Base-by-base conservation (phyloP, 2,113 vertebrate genomes). In the Trichomycterus rosablanca region DNA sequence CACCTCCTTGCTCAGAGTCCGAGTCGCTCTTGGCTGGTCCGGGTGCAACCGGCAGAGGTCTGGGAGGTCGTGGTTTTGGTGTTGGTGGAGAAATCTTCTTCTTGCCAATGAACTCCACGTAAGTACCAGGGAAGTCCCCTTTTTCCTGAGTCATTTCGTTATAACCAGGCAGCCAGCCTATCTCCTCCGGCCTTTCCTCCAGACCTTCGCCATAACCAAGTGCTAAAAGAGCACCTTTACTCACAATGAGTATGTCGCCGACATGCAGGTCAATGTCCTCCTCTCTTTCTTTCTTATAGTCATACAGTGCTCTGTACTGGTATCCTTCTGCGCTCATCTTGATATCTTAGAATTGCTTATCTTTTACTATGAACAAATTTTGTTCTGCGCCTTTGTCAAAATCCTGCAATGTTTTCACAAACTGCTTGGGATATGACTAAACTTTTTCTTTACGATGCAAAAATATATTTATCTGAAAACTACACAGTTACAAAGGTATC, bases 121-220 rank as follows among this genome's bases (percentile, higher is more conserved):
- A 99, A 18, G 96, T 98, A 78, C 96, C 95, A 2, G 96, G 96
- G 73, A 99, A 99, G 84, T 99, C 95, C 2, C 96, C 96, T 12
- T 93, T 92, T 75, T 94, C 93, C 68, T 93, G 93, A 2, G 94
- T 97, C 63, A 86, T 97, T 89, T 97, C 94, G 37, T 99, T 99
- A 71, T 88, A 91, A 73, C 96, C 96, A 51, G 90, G 92, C 49
- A 99, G 82, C 96, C 96, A 99, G 70, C 96, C 94, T 19, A 99
- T 93, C 40, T 96, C 90, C 16, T 97, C 90, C 1, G 96, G 95
- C 71, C 88, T 87, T 78, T 92, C 90, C 76, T 97, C 96, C 76
- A 91, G 85, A 9, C 93, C 95, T 7, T 97, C 94, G 2, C 78
- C 86, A 82, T 92, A 93, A 59, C 92, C 92, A 30, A 92, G 90